A percentile compares a stretch with the other conserved stretches of the same genome.
phyloP scores from a whole-genome alignment of 1,140 invertebrate genomes.

The Phenacoccus solenopsis region DNA sequence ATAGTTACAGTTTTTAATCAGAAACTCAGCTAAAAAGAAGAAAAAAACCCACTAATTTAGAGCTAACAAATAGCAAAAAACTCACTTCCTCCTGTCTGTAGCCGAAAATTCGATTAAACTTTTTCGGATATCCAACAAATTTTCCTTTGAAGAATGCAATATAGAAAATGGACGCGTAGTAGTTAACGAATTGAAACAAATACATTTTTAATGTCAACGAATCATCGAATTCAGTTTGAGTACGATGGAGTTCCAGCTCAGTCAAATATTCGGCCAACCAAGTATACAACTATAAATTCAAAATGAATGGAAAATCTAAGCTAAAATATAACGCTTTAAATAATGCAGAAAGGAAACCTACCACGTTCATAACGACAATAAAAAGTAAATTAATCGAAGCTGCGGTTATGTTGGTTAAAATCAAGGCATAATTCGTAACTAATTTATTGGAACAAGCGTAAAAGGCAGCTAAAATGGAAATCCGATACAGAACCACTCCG shows the following conservation, averaged over 20 bases:
- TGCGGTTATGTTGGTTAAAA: constrained; percentile 45
- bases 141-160: constrained; percentile 97
- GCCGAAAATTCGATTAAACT: constrained; percentile 62
- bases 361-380: constrained; percentile 77
- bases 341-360: constrained; percentile 33
- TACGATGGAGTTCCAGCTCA: constrained; percentile 84
- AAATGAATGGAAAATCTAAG: background rate
- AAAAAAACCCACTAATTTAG: background rate
- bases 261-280: constrained; percentile 83
- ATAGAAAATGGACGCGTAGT: constrained; percentile 97
- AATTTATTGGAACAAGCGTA: constrained; percentile 43
- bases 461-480: constrained; percentile 60
- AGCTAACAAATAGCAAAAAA: background rate
- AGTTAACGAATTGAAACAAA: constrained; percentile 94
- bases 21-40: background rate
- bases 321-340: constrained; percentile 15
- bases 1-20: no score
- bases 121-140: constrained; percentile 66
- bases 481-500: constrained; percentile 82
- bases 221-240: constrained; percentile 96
- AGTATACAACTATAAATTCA: constrained; percentile 57
- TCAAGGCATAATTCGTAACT: background rate
- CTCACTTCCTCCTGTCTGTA: constrained; percentile 71
- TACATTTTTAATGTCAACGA: constrained; percentile 94
- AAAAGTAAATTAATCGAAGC: constrained; percentile 75